These are phyloP conservation scores for Oxygymnocypris stewartii DNA, from an alignment of 2,113 vertebrate species.

Conservation along the genomic window DNA sequence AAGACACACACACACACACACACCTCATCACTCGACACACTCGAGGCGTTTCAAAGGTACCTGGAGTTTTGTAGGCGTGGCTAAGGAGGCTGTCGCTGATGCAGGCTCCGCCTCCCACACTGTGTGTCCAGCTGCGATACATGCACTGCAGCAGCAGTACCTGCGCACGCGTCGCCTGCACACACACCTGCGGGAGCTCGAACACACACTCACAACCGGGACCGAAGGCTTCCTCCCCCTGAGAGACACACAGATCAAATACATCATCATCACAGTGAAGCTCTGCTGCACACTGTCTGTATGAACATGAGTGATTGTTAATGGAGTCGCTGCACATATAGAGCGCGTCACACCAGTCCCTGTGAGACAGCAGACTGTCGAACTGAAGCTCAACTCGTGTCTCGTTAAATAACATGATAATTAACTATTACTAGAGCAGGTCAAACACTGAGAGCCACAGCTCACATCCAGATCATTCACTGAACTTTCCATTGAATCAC, in stretches of 20 bases:
- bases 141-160: constrained; percentile 87
- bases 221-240: constrained; percentile 87
- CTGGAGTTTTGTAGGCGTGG: constrained; percentile 86
- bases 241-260: not conserved
- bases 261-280: not conserved
- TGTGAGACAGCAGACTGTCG: no score
- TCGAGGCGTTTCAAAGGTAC: constrained; percentile 64
- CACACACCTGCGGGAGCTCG: constrained; percentile 89
- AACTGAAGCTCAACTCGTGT: no score
- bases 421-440: not conserved
- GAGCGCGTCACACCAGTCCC: not conserved
- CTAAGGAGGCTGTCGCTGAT: constrained; percentile 85
- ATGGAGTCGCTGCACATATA: not conserved
- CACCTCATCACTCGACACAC: constrained; percentile 55
- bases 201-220: constrained; percentile 86
- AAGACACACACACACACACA: not conserved
- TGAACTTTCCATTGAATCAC: no score
- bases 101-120: constrained; percentile 72
- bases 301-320: no score
- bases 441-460: not conserved
- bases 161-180: constrained; percentile 93
- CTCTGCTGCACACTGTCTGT: no score
- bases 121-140: constrained; percentile 90
- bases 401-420: no score
- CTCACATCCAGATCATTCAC: no score